Evolutionary conservation across 2,888 invertebrate genomes (phyloP).

Genomic region (Coremacera marginata): DNA sequence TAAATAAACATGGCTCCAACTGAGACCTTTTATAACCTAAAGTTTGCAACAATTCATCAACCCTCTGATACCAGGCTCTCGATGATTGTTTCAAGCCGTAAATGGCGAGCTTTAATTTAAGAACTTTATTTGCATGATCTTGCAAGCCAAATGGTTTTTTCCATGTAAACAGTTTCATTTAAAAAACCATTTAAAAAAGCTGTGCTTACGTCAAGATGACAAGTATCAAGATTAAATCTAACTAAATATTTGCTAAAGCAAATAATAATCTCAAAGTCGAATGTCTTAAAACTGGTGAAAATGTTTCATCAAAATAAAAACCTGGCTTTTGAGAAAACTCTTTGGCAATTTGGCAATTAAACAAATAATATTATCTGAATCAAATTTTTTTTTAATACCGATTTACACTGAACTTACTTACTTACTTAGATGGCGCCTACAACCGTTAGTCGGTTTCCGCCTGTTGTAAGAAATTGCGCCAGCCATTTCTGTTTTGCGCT

Average conservation of each 20-base stretch:
- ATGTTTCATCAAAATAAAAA: background rate
- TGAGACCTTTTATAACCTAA: no score
- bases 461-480: no score
- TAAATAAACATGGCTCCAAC: background rate
- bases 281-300: background rate
- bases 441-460: no score
- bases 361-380: background rate
- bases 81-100: background rate
- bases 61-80: background rate
- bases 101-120: background rate
- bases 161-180: background rate
- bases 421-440: no score
- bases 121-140: background rate
- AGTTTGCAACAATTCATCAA: no score
- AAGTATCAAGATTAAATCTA: background rate
- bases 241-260: slow-evolving; percentile 3
- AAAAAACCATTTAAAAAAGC: background rate
- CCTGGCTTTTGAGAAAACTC: background rate
- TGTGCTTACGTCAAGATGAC: background rate
- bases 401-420: background rate
- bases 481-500: no score
- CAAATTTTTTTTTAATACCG: background rate
- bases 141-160: background rate
- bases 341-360: background rate
- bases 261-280: background rate